Conservation (phyloP, 2,888 invertebrate species). For the Zhuqinia jingwanae region DNA sequence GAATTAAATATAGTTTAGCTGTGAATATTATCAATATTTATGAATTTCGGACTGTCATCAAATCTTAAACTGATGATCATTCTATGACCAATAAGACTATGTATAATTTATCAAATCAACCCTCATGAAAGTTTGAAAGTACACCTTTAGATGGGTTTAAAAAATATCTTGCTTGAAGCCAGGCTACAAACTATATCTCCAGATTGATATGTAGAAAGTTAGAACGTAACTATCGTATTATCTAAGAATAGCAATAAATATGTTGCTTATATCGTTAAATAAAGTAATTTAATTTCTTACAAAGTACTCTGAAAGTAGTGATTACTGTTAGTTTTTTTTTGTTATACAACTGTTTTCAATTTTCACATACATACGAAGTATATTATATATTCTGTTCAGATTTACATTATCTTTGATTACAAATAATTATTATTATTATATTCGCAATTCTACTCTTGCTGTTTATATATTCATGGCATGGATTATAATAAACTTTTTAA, state of each 20-base stretch:
- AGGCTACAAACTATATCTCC: not conserved
- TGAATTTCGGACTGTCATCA: slow-evolving; percentile 22
- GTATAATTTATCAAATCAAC: slow-evolving; percentile 4
- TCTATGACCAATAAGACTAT: slow-evolving; percentile 31
- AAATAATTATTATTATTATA: not conserved
- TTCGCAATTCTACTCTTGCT: slow-evolving; percentile 14
- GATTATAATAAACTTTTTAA: slow-evolving; percentile 28
- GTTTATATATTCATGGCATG: slow-evolving; percentile 12
- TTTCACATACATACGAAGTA: not conserved
- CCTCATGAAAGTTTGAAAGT: not conserved
- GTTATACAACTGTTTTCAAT: slow-evolving; percentile 17
- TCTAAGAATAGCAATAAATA: too few relatives aligned
- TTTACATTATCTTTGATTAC: not conserved
- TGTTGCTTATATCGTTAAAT: not conserved
- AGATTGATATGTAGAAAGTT: slow-evolving; percentile 12
- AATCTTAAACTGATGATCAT: slow-evolving; percentile 26
- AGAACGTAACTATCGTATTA: not conserved
- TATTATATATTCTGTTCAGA: not conserved
- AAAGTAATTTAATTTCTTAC: slow-evolving; percentile 45
- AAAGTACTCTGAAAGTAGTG: slow-evolving; percentile 5
- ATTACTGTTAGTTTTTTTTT: too few relatives aligned
- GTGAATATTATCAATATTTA: too few relatives aligned
- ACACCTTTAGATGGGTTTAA: not conserved
- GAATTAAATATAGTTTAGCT: not conserved
- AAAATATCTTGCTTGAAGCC: not conserved